Base-by-base conservation (phyloP, 2,113 vertebrate genomes). In the Stictonetta naevosa region DNA sequence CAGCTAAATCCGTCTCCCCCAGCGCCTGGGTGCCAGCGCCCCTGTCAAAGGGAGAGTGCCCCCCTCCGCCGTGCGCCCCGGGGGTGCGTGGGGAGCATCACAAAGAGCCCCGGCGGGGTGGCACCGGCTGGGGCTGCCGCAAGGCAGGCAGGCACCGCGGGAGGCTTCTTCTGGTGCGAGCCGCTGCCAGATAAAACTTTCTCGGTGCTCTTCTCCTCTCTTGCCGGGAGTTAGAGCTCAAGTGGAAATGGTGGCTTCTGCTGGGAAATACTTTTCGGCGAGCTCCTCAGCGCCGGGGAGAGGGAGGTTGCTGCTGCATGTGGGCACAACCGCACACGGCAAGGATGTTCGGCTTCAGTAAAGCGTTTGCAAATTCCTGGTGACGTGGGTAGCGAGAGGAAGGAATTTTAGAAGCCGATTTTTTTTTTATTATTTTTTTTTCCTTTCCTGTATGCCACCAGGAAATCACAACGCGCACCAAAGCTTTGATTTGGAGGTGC, bases 161-260 rank as follows among this genome's bases (percentile, higher is more conserved):
- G 79, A 63, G 63, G n/a, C 42, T 71, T 64, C 50, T 79, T 28
- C 82, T 74, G 29, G 77, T 53, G 48, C 8, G 34, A 68, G 58
- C 72, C 85, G 50, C 44, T 74, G 63, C 67, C 34, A 22, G 69
- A 12, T 71, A 93, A 55, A 91, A 95, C 93, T 87, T 91, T 93
- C 52, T 72, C 20, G 8, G 60, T 81, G 88, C 75, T 96, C 79
- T 78, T 73, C 40, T 78, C 33, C 20, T 76, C 74, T 88, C 52
- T 94, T 94, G 63, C 82, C 63, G 48, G 55, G 78, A 93, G 91
- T 94, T 82, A 48, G 68, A 77, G 38, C 56, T 53, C 23, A 63
- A 89, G 90, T 92, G 75, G 69, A 91, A 93, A 91, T 87, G 75
- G 50, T 95, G 85, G 83, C 59, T 97, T 87, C 92, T 88, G 85